A percentile compares a stretch with the other conserved stretches of the same genome.
Conservation (phyloP, 1,140 invertebrate genomes). For the Ceratina japonica region DNA sequence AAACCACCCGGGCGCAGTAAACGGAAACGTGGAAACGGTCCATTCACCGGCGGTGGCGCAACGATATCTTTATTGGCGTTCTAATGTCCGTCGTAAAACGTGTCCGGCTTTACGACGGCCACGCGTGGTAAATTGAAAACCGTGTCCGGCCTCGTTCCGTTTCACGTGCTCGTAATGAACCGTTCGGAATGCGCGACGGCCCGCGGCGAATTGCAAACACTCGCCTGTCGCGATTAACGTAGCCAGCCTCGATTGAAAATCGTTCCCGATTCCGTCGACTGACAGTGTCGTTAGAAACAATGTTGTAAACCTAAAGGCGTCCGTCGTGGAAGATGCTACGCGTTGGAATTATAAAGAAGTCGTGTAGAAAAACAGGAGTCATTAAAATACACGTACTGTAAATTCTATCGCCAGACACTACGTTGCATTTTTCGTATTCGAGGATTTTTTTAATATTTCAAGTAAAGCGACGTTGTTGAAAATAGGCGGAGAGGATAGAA, state of each 20-base stretch:
- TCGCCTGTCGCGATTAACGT: constrained; percentile 33
- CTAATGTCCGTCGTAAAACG: constrained; percentile 58
- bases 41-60: constrained; percentile 13
- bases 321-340: neutral
- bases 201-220: constrained; percentile 36
- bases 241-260: neutral
- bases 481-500: constrained; percentile 5
- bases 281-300: too few relatives aligned
- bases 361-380: neutral
- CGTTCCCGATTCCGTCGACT: constrained; percentile 4
- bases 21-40: neutral
- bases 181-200: constrained; percentile 18
- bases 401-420: neutral
- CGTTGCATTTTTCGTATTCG: neutral
- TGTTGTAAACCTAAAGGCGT: too few relatives aligned
- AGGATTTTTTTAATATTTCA: constrained; percentile 10
- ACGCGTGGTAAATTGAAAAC: constrained; percentile 67
- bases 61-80: constrained; percentile 50
- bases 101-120: constrained; percentile 53
- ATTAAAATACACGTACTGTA: neutral
- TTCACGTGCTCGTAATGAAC: constrained; percentile 44
- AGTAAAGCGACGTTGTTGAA: neutral
- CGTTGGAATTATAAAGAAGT: neutral
- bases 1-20: constrained; percentile 18
- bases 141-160: constrained; percentile 49